Evolutionary conservation across 2,113 vertebrate genomes (phyloP).

Genomic region (Mesocricetus auratus): DNA sequence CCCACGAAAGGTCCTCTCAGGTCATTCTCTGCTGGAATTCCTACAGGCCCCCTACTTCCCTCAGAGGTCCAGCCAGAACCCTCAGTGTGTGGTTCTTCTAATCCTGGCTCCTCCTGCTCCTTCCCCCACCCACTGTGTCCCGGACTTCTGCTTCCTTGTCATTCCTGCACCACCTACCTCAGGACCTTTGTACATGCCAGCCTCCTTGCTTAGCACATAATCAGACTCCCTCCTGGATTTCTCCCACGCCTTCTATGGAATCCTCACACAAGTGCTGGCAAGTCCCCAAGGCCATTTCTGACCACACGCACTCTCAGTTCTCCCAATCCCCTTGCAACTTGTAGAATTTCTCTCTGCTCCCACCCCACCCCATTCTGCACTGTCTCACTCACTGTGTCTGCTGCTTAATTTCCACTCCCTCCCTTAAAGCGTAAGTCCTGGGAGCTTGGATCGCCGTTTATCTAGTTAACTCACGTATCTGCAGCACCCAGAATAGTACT

Average conservation of each 20-base stretch:
- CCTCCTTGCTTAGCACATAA: neutral
- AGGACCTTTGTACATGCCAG: neutral
- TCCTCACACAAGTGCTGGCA: neutral
- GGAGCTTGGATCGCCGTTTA: neutral
- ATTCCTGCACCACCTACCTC: neutral
- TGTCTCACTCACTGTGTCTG: rapidly evolving
- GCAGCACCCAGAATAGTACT: neutral
- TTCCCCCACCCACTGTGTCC: neutral
- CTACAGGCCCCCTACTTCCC: neutral
- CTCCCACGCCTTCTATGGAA: neutral
- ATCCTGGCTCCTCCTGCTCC: neutral
- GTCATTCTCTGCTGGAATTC: neutral
- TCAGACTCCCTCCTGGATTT: neutral
- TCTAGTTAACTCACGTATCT: neutral
- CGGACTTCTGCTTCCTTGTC: neutral
- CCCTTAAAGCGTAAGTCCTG: neutral
- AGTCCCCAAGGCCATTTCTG: neutral
- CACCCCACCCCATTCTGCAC: neutral
- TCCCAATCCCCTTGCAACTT: neutral
- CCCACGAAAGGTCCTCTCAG: neutral
- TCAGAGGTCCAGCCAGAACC: neutral
- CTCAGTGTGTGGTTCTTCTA: neutral
- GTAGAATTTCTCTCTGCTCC: neutral
- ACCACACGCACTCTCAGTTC: neutral
- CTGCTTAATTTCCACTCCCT: neutral